These are phyloP conservation scores for Eustalomyia histrio DNA, from an alignment of 2,888 invertebrate genomes.

Conservation along the genomic window DNA sequence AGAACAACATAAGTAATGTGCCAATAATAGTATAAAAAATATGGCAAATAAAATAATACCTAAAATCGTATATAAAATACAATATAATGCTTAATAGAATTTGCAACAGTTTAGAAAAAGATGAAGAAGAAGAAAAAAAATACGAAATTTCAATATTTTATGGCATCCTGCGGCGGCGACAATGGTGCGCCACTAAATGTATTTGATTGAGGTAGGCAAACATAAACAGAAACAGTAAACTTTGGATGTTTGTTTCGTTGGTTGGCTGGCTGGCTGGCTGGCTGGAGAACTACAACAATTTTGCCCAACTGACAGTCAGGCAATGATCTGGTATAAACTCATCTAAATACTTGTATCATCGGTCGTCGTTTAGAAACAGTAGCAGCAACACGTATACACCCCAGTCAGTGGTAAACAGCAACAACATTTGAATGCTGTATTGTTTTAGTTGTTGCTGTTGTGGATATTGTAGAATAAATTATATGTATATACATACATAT, in stretches of 20 bases:
- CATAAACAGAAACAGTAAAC: not conserved
- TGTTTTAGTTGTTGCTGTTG: not conserved
- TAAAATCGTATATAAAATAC: not conserved
- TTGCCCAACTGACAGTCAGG: conserved; percentile 20
- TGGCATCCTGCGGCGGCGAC: conserved; percentile 65
- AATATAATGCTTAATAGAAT: conserved; percentile 17
- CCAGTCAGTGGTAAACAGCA: conserved; percentile 7
- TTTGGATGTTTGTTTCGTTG: not conserved
- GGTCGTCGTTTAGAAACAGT: conserved; percentile 14
- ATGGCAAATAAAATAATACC: not conserved
- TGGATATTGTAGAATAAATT: not conserved
- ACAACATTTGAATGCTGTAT: not conserved
- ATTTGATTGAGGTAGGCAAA: conserved; percentile 45
- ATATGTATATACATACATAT: not conserved
- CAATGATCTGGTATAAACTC: conserved; percentile 8
- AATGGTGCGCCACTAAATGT: conserved; percentile 63
- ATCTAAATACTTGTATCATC: conserved; percentile 1
- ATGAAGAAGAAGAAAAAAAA: conserved; percentile 27
- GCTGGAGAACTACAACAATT: not conserved
- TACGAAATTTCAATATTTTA: conserved; percentile 54
- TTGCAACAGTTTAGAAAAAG: conserved; percentile 56
- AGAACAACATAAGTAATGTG: not conserved
- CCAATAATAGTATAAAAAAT: not conserved
- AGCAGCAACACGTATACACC: conserved; percentile 48
- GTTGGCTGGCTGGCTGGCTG: not conserved